Base-by-base conservation (phyloP, 2,888 invertebrate species). In the Osmoderma eremita region DNA sequence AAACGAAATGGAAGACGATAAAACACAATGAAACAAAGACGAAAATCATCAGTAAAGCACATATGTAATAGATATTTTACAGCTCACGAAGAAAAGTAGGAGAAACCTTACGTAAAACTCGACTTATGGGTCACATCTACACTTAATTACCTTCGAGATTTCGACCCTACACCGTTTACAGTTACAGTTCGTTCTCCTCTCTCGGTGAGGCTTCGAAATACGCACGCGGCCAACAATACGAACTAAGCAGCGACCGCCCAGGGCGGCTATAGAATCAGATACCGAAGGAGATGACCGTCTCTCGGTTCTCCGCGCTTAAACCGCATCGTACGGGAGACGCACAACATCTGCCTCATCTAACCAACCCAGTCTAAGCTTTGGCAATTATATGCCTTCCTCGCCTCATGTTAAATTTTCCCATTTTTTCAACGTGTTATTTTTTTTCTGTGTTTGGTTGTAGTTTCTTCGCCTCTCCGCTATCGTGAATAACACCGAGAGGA, bases 261-360 rank as follows among this genome's bases (percentile, higher is more conserved):
- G 51, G 18, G 22, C 48, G 48, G 36, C 17, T 45, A 39, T 41
- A 8, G 22, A 20, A 17, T 18, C 54, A 45, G 45, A 30, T 17
- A 30, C 48, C n/a, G 69, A 68, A 41, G 61, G 71, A 71, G 69
- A 69, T 63, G 30, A 30, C 30, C 30, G 30, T 6, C 10, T 4
- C 30, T 2, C 1, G 30, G 8, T 3, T 1, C 30, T 30, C 30
- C 30, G 6, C 2, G 3, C 30, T 30, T 30, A 30, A 8, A 30
- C 30, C 30, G 6, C 30, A 30, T 10, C 8, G 30, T 30, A 30
- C 30, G 30, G 30, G 30, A 30, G 30, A 30, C 72, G 74, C 72
- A 75, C 77, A 81, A 81, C 82, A 82, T 80, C 82, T 82, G 82
- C 80, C 80, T 78, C 78, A 77, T 78, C 78, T 79, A 80, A 78